phyloP scores from a whole-genome alignment of 1,140 invertebrate genomes.

The Probaryconus sp. region DNA sequence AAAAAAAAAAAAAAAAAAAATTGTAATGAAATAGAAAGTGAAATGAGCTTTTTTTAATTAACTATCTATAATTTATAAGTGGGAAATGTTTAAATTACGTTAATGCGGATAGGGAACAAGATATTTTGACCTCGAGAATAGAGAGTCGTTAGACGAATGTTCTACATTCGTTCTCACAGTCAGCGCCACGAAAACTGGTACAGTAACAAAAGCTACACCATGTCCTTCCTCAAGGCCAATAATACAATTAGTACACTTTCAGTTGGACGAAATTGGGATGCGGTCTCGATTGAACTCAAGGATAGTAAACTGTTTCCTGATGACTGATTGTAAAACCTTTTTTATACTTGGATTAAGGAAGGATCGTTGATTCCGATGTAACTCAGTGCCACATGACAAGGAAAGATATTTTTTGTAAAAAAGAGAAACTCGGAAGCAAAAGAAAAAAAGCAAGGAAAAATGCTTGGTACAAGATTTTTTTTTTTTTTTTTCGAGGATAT shows the following conservation, averaged over 20 bases:
- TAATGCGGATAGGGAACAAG: slow-evolving; percentile 1
- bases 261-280: too few relatives aligned
- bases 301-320: too few relatives aligned
- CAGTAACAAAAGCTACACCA: background rate
- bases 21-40: slow-evolving; percentile 25
- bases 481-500: too few relatives aligned
- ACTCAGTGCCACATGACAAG: too few relatives aligned
- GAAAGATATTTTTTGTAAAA: too few relatives aligned
- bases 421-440: too few relatives aligned
- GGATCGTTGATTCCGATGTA: too few relatives aligned
- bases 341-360: too few relatives aligned
- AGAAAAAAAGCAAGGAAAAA: too few relatives aligned
- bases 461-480: too few relatives aligned
- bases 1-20: slow-evolving; percentile 6
- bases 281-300: too few relatives aligned
- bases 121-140: slow-evolving; percentile 24
- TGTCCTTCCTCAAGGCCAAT: slow-evolving; percentile 26
- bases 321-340: too few relatives aligned
- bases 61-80: slow-evolving; percentile 1
- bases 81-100: background rate
- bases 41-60: slow-evolving; percentile 11
- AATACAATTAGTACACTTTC: slow-evolving; percentile 2
- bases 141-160: slow-evolving; percentile 43
- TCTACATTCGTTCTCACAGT: background rate
- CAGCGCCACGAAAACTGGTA: slow-evolving; percentile 31